Evolutionary conservation across 1,140 invertebrate species (phyloP).

Genomic region (Campodea augens): DNA sequence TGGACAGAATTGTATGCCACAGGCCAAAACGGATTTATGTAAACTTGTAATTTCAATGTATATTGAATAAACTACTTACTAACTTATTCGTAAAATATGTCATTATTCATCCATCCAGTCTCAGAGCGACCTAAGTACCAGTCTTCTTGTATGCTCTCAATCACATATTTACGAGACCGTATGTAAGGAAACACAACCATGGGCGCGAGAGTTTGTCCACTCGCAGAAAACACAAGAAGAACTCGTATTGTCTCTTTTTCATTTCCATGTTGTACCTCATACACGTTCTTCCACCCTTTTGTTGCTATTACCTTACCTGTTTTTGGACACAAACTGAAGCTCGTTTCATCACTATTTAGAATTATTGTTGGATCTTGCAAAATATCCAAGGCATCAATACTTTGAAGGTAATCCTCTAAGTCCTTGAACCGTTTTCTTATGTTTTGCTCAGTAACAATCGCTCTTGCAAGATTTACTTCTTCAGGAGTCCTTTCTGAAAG

Average conservation of each 20-base stretch:
- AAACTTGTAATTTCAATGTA: too few species aligned
- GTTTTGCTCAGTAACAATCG: constrained; percentile 15
- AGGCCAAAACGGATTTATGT: too few species aligned
- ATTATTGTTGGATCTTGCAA: constrained; percentile 11
- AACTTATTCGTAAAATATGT: not conserved
- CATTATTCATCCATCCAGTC: not conserved
- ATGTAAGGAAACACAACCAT: not conserved
- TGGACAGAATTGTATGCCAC: too few species aligned
- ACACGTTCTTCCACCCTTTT: constrained; percentile 11
- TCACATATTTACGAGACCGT: not conserved
- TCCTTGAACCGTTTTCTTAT: constrained; percentile 19
- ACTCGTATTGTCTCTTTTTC: constrained; percentile 15
- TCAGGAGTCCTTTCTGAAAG: constrained; percentile 15
- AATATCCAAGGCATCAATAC: constrained; percentile 11
- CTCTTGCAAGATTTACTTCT: constrained; percentile 15
- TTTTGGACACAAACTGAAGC: constrained; percentile 11
- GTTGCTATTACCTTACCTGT: constrained; percentile 7
- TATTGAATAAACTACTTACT: too few species aligned
- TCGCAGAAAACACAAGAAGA: constrained; percentile 15
- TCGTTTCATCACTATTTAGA: constrained; percentile 14
- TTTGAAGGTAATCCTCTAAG: constrained; percentile 16
- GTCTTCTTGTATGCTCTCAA: not conserved
- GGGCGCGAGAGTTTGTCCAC: not conserved
- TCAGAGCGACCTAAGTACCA: not conserved
- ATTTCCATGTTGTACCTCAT: not conserved